Percentiles rank a stretch among this genome's conserved stretches.
These are phyloP conservation scores for Mixornis gularis DNA, from an alignment of 2,113 vertebrate species.

Conservation along the genomic window DNA sequence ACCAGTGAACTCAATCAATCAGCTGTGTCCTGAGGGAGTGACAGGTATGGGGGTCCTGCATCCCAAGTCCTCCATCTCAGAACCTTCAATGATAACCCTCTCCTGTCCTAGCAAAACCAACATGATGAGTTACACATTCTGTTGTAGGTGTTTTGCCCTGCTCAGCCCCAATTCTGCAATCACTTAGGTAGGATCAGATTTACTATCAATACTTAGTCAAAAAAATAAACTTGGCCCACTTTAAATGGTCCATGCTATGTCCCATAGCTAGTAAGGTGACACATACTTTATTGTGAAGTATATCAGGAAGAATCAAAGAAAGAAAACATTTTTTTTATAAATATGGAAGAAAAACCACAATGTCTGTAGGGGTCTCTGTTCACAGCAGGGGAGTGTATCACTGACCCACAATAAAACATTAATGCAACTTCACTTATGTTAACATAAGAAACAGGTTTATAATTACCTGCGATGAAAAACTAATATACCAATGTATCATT, in stretches of 20 bases:
- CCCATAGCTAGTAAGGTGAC: not conserved
- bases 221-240: not conserved
- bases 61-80: fast-evolving
- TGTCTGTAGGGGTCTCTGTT: not conserved
- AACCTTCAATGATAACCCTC: not conserved
- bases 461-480: not conserved
- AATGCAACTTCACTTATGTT: not conserved
- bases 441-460: not conserved
- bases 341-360: not conserved
- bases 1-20: not conserved
- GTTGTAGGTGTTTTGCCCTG: not conserved
- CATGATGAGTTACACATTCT: not conserved
- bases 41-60: not conserved
- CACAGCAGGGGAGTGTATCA: not conserved
- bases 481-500: not conserved
- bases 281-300: not conserved
- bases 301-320: not conserved
- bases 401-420: not conserved
- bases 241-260: not conserved
- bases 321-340: not conserved
- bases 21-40: not conserved
- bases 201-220: not conserved
- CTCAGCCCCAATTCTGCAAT: not conserved
- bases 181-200: not conserved
- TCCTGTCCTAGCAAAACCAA: not conserved